Percentiles rank a stretch among this genome's conserved stretches.
These are phyloP conservation scores for Drosophila planitibia DNA, from an alignment of 2,888 invertebrate genomes.

Conservation along the genomic window DNA sequence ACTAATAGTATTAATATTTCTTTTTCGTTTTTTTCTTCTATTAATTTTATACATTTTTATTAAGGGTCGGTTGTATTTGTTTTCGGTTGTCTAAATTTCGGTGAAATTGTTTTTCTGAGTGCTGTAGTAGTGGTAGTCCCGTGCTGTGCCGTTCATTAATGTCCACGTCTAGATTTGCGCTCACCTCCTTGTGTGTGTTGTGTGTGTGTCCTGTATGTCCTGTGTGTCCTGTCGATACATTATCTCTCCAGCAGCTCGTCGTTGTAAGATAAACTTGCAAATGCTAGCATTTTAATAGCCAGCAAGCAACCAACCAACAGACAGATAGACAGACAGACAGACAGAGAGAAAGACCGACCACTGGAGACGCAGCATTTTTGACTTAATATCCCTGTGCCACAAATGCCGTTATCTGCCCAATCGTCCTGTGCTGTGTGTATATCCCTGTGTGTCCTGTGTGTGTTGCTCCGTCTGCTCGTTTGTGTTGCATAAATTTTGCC, in stretches of 20 bases:
- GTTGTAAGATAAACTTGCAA: constrained; percentile 78
- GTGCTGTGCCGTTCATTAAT: constrained; percentile 72
- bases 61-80: too few species aligned
- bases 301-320: constrained; percentile 30
- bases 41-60: too few species aligned
- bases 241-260: constrained; percentile 52
- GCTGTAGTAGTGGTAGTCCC: constrained; percentile 1
- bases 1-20: too few species aligned
- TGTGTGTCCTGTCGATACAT: constrained; percentile 67
- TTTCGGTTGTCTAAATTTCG: neutral
- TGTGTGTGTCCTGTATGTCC: neutral
- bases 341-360: constrained; percentile 11
- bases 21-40: neutral
- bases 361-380: constrained; percentile 66
- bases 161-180: constrained; percentile 72
- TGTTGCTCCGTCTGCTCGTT: constrained; percentile 38
- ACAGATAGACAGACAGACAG: neutral
- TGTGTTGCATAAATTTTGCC: constrained; percentile 70
- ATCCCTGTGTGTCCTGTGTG: constrained; percentile 26
- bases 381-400: constrained; percentile 65
- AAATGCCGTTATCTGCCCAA: constrained; percentile 40
- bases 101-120: neutral
- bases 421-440: constrained; percentile 31
- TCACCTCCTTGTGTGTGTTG: constrained; percentile 56
- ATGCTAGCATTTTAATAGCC: constrained; percentile 80